These are phyloP conservation scores for Pseudococcus jackbeardsleyi DNA, from an alignment of 2,888 invertebrate species.

Conservation along the genomic window DNA sequence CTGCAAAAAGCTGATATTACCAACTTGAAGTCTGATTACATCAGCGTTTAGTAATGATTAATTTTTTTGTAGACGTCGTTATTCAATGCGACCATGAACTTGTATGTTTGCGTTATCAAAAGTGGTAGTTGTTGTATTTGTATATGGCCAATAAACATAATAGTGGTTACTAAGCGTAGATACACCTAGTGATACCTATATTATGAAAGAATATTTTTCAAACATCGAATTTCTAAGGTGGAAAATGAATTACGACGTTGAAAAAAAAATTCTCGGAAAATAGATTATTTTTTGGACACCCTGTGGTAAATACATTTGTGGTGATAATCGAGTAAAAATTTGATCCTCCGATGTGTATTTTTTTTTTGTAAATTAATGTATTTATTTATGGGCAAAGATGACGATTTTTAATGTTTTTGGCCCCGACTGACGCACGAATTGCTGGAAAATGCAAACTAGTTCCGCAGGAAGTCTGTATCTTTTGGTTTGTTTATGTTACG, in stretches of 20 bases:
- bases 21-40: slow-evolving; percentile 8
- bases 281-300: neutral
- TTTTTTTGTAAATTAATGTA: neutral
- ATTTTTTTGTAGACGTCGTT: slow-evolving; percentile 55
- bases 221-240: neutral
- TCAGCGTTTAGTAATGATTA: slow-evolving; percentile 47
- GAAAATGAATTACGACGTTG: neutral
- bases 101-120: slow-evolving; percentile 40
- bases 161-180: neutral
- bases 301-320: neutral
- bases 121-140: slow-evolving; percentile 20
- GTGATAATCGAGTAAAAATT: neutral
- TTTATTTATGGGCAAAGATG: neutral
- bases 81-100: slow-evolving; percentile 50
- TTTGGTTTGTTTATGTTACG: neutral
- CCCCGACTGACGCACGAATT: no score
- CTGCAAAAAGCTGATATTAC: slow-evolving; percentile 16
- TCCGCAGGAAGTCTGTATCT: neutral
- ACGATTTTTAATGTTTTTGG: neutral
- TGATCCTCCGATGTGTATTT: neutral
- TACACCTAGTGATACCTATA: neutral
- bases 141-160: slow-evolving; percentile 42
- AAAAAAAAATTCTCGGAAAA: neutral
- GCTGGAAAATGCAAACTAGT: neutral
- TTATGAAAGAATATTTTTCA: neutral